A percentile compares a stretch with the other conserved stretches of the same genome.
phyloP scores from a whole-genome alignment of 2,797 vertebrate species.

The Gadopsis marmoratus region DNA sequence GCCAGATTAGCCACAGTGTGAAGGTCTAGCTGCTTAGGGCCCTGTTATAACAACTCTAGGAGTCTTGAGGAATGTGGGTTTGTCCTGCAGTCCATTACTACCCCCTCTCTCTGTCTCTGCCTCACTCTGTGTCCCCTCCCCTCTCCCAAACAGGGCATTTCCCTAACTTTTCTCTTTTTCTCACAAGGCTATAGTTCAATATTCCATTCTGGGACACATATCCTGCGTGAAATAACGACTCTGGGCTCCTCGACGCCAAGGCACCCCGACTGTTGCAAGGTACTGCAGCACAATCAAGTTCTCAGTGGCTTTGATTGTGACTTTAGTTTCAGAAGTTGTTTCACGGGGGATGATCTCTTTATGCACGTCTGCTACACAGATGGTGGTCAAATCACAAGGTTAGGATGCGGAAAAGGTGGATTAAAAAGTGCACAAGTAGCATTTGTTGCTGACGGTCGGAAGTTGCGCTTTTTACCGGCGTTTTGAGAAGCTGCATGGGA shows the following conservation, averaged over 20 bases:
- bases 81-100: slow-evolving; percentile 84
- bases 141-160: slow-evolving; percentile 87
- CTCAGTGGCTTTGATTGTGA: slow-evolving; percentile 63
- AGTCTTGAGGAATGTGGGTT: slow-evolving; percentile 88
- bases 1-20: slow-evolving; percentile 57
- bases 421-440: slow-evolving; percentile 4
- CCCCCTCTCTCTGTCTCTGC: slow-evolving; percentile 79
- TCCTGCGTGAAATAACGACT: slow-evolving; percentile 85
- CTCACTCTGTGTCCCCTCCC: slow-evolving; percentile 85
- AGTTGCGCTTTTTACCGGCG: slow-evolving; percentile 50
- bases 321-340: slow-evolving; percentile 66
- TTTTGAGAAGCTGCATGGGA: slow-evolving; percentile 23
- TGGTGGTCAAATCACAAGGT: slow-evolving; percentile 5
- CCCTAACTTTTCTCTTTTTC: slow-evolving; percentile 87
- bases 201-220: slow-evolving; percentile 83
- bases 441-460: background rate
- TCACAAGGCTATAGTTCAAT: slow-evolving; percentile 85
- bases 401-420: slow-evolving; percentile 10
- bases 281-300: slow-evolving; percentile 63
- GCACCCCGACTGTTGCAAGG: slow-evolving; percentile 79
- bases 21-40: slow-evolving; percentile 67
- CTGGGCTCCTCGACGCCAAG: slow-evolving; percentile 80
- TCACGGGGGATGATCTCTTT: slow-evolving; percentile 42
- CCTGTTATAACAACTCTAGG: slow-evolving; percentile 77
- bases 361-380: slow-evolving; percentile 37